A percentile compares a stretch with the other conserved stretches of the same genome.
Conservation (phyloP, 1,140 invertebrate species). For the Apis cerana region DNA sequence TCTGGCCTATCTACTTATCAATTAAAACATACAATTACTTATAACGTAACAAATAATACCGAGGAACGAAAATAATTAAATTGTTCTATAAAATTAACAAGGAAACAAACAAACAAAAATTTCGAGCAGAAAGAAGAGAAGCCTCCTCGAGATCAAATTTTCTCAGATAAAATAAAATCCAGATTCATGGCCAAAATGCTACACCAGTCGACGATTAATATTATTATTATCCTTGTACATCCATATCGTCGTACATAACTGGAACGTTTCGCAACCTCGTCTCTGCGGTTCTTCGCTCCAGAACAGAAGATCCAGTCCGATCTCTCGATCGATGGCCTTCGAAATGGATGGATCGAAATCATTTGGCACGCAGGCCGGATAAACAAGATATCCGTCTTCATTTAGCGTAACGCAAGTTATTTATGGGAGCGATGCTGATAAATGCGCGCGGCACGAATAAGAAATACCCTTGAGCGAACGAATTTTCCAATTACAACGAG, state of each 20-base stretch:
- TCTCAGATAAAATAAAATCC: too few species aligned
- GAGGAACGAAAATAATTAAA: too few species aligned
- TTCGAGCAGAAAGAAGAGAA: too few species aligned
- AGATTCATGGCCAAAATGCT: too few species aligned
- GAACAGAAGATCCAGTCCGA: too few species aligned
- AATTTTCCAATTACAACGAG: constrained; percentile 46
- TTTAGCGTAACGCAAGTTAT: constrained; percentile 19
- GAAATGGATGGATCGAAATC: neutral
- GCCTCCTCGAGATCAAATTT: too few species aligned
- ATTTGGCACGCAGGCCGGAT: constrained; percentile 5
- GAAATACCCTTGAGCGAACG: constrained; percentile 9
- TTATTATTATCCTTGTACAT: too few species aligned
- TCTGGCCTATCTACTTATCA: neutral
- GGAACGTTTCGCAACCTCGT: neutral
- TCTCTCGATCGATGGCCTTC: neutral
- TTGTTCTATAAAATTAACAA: too few species aligned
- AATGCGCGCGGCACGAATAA: constrained; percentile 1
- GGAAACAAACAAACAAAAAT: too few species aligned
- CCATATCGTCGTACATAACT: too few species aligned
- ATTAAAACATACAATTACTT: neutral
- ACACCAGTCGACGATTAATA: too few species aligned
- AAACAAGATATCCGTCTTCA: constrained; percentile 12
- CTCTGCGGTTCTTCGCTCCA: neutral
- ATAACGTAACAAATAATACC: too few species aligned
- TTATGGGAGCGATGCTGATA: constrained; percentile 27